These are phyloP conservation scores for Caenorhabditis angaria DNA, from an alignment of 2,888 invertebrate species.

Conservation along the genomic window DNA sequence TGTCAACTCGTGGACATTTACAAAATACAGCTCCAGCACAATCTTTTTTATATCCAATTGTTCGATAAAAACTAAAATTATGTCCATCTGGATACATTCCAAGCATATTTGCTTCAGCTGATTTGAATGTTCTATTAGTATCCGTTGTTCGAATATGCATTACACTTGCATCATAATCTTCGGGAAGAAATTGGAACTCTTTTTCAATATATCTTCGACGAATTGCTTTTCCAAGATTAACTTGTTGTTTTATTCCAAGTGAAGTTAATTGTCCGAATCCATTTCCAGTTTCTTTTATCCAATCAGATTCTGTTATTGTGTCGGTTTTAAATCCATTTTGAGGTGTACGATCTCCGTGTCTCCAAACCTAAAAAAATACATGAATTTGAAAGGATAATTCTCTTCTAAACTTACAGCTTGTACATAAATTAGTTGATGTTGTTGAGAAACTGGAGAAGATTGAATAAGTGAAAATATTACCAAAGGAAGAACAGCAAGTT, in stretches of 20 bases:
- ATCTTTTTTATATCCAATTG: slow-evolving; percentile 39
- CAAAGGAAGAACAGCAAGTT: not conserved
- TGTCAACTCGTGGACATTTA: slow-evolving; percentile 56
- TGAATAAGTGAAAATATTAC: not conserved
- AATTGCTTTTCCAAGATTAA: slow-evolving; percentile 56
- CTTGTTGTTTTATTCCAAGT: slow-evolving; percentile 68
- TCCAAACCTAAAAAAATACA: slow-evolving; percentile 78
- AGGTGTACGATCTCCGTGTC: slow-evolving; percentile 90
- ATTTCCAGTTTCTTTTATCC: slow-evolving; percentile 78
- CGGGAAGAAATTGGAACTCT: slow-evolving; percentile 35
- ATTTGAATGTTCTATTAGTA: slow-evolving; percentile 78
- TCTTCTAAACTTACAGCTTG: not conserved
- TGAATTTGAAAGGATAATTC: not conserved
- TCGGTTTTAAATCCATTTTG: slow-evolving; percentile 84
- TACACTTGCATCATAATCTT: slow-evolving; percentile 53
- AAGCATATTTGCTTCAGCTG: slow-evolving; percentile 84
- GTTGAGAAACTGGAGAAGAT: not conserved
- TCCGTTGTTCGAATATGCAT: slow-evolving; percentile 73
- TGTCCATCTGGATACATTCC: slow-evolving; percentile 78
- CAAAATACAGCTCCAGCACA: slow-evolving; percentile 63
- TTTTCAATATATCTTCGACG: slow-evolving; percentile 52
- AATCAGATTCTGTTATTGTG: slow-evolving; percentile 81
- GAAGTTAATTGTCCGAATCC: slow-evolving; percentile 88
- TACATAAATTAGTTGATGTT: not conserved
- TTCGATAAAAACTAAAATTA: not conserved